phyloP scores from a whole-genome alignment of 1,140 invertebrate species.

The Ruditapes philippinarum region DNA sequence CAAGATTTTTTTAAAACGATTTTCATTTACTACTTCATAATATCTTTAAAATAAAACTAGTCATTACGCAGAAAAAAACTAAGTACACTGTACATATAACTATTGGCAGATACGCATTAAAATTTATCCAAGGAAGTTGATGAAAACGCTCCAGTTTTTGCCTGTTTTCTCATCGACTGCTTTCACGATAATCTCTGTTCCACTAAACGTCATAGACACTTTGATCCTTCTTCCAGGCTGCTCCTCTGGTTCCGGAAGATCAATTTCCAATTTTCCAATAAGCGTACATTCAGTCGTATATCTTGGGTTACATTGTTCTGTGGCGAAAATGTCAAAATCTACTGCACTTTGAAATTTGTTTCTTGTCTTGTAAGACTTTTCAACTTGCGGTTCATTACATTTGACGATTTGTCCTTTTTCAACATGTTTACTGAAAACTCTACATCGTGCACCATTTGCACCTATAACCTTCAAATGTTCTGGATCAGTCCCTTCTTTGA shows the following conservation, averaged over 20 bases:
- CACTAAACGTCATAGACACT: constrained; percentile 14
- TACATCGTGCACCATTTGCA: neutral
- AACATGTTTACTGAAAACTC: neutral
- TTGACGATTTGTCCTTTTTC: neutral
- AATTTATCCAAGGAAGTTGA: neutral
- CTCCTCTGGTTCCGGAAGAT: neutral
- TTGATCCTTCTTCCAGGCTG: neutral
- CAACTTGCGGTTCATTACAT: neutral
- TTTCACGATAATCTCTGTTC: constrained; percentile 24
- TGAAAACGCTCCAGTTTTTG: neutral
- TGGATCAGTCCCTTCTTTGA: neutral
- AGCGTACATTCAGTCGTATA: neutral
- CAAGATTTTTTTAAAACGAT: too few species aligned
- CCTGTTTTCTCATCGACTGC: neutral
- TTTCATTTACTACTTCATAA: too few species aligned
- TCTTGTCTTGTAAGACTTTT: neutral
- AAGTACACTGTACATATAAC: too few species aligned
- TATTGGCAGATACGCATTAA: too few species aligned
- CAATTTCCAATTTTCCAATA: neutral
- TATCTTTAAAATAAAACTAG: too few species aligned
- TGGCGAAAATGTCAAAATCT: neutral
- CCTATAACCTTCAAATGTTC: too few species aligned
- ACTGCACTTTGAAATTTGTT: neutral
- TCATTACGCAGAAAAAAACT: too few species aligned
- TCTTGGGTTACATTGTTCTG: neutral